Evolutionary conservation across 2,113 vertebrate genomes (phyloP).

Genomic region (Gymnorhina tibicen): DNA sequence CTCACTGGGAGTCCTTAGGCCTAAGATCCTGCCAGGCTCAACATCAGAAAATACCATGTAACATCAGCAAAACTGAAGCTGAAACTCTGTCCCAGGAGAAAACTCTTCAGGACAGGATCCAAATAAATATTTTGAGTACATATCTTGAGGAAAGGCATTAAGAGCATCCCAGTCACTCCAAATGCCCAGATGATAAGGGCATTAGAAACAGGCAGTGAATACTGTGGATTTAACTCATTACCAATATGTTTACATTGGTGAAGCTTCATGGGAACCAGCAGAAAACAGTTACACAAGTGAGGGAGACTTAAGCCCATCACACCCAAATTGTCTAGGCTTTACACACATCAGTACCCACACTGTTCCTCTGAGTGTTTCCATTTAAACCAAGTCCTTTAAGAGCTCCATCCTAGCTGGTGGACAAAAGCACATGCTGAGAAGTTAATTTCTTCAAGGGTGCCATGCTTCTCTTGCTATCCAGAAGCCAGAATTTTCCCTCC

Average conservation of each 20-base stretch:
- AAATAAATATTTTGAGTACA: neutral
- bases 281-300: neutral
- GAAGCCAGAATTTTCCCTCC: neutral
- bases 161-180: neutral
- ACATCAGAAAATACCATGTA: neutral
- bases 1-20: neutral
- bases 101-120: neutral
- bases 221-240: neutral
- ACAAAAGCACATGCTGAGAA: constrained; percentile 4
- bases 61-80: neutral
- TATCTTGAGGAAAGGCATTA: neutral
- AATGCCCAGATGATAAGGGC: neutral
- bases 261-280: neutral
- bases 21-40: neutral
- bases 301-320: neutral
- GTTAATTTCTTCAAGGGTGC: neutral
- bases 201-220: neutral
- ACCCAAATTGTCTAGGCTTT: neutral
- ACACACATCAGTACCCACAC: neutral
- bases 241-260: neutral
- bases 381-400: neutral
- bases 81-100: neutral
- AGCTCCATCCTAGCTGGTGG: neutral
- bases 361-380: neutral
- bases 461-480: neutral